A percentile compares a stretch with the other conserved stretches of the same genome.
Evolutionary conservation across 2,113 vertebrate species (phyloP).

Genomic region (Rhinopithecus roxellana): DNA sequence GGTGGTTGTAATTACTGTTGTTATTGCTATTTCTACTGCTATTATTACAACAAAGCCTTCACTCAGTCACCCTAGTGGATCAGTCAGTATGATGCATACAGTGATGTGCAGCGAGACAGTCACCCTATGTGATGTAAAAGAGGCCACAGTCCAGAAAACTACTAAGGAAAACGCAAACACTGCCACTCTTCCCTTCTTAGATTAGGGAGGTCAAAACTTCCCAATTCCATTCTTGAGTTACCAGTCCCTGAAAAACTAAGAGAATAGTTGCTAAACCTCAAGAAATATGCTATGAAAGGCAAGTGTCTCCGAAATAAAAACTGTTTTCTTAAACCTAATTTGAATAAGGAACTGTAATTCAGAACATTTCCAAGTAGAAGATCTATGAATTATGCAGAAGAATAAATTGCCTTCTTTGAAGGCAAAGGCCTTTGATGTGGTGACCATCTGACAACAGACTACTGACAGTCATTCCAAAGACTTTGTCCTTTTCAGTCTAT

Average conservation of each 20-base stretch:
- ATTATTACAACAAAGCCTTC: background rate
- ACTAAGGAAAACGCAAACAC: background rate
- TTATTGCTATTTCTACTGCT: background rate
- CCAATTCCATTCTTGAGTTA: background rate
- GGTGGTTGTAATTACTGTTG: background rate
- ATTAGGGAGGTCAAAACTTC: background rate
- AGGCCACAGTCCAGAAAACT: background rate
- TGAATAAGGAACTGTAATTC: constrained; percentile 70
- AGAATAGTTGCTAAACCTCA: constrained; percentile 55
- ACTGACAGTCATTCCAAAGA: background rate
- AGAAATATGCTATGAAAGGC: constrained; percentile 77
- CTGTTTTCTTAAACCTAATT: constrained; percentile 78
- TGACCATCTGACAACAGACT: background rate
- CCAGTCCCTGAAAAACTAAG: background rate
- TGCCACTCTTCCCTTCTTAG: background rate
- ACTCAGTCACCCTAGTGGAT: background rate
- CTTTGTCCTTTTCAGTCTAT: background rate
- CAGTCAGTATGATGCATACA: background rate
- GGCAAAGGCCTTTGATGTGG: background rate
- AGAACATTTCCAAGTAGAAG: constrained; percentile 70
- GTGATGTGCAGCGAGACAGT: background rate
- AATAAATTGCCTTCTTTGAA: constrained; percentile 53
- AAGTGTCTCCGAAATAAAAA: constrained; percentile 65
- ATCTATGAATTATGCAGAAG: constrained; percentile 37
- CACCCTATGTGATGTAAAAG: background rate